Evolutionary conservation across 1,140 invertebrate genomes (phyloP).

Genomic region (Armadillidium nasatum): DNA sequence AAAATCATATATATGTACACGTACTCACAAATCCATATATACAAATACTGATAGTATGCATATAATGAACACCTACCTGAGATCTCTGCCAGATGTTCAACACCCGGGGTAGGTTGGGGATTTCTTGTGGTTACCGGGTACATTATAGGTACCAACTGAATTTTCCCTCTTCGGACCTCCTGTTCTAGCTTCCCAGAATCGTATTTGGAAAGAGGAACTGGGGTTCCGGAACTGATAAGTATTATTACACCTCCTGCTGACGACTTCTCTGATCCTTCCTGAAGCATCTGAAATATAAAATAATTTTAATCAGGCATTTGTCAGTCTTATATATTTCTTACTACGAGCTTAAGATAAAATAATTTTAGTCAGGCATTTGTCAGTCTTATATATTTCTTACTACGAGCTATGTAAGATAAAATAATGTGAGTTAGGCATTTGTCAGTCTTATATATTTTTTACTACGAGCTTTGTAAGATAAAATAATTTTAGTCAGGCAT

Average conservation of each 20-base stretch:
- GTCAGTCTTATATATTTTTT: no score
- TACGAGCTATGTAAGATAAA: no score
- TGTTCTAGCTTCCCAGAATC: constrained; percentile 32
- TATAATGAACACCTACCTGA: constrained; percentile 30
- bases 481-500: no score
- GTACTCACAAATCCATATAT: no score
- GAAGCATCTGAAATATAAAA: constrained; percentile 32
- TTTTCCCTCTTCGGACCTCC: constrained; percentile 25
- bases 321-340: neutral
- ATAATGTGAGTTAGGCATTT: no score
- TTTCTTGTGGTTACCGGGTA: constrained; percentile 39
- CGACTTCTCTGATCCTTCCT: constrained; percentile 19
- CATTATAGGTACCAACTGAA: constrained; percentile 39
- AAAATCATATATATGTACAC: no score
- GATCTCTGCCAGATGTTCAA: constrained; percentile 38
- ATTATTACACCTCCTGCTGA: constrained; percentile 40
- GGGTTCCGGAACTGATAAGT: constrained; percentile 36
- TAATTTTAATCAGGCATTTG: neutral
- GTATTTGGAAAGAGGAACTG: constrained; percentile 31
- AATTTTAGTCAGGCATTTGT: neutral
- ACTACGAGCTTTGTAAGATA: no score
- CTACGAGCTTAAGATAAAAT: neutral
- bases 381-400: neutral
- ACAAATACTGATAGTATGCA: no score
- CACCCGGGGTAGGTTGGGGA: constrained; percentile 31